Evolutionary conservation across 2,888 invertebrate species (phyloP).

Genomic region (Saturnia pavonia): DNA sequence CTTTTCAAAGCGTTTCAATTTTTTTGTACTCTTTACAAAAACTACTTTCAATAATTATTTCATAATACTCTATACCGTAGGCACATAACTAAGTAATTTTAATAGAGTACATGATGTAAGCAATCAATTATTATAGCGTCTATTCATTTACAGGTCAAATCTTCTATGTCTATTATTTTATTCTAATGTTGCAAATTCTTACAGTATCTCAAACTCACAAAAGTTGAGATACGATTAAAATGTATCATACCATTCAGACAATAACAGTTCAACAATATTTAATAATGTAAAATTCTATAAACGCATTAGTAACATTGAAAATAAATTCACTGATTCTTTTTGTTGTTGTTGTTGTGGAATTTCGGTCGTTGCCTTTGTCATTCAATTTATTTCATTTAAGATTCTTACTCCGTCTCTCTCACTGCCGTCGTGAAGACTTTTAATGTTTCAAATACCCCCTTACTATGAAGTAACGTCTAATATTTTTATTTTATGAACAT

Average conservation of each 20-base stretch:
- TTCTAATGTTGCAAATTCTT: not conserved
- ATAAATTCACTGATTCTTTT: not conserved
- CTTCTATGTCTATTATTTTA: too few species aligned
- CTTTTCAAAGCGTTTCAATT: too few species aligned
- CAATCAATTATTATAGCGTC: too few species aligned
- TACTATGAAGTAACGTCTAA: not conserved
- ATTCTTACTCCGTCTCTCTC: constrained; percentile 14
- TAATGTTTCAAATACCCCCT: constrained; percentile 13
- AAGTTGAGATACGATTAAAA: not conserved
- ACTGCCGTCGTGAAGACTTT: not conserved
- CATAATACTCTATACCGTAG: too few species aligned
- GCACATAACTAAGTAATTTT: too few species aligned
- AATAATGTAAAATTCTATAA: not conserved
- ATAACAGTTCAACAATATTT: not conserved
- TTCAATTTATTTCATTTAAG: constrained; percentile 14
- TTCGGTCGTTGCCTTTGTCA: constrained; percentile 5
- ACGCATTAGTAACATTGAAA: not conserved
- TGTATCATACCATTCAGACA: not conserved
- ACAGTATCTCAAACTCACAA: not conserved
- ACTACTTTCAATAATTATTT: too few species aligned
- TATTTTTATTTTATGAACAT: not conserved
- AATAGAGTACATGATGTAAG: too few species aligned
- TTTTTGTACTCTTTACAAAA: too few species aligned
- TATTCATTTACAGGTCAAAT: not conserved
- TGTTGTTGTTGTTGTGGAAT: not conserved